phyloP scores from a whole-genome alignment of 2,888 invertebrate species.

The Lycocerus yunnanus region DNA sequence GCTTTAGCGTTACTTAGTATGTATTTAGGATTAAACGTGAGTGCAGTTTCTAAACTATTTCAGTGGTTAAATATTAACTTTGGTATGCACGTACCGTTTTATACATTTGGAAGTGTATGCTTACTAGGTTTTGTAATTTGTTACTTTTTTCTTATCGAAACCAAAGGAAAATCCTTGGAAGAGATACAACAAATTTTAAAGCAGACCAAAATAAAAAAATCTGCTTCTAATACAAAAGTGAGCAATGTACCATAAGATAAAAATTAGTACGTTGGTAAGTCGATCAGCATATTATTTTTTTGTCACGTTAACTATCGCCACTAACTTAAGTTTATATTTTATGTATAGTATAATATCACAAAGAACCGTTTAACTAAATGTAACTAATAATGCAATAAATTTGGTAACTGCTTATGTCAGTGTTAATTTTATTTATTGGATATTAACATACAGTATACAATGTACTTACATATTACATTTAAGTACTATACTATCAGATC shows the following conservation, averaged over 20 bases:
- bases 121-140: constrained; percentile 42
- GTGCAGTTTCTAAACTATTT: constrained; percentile 44
- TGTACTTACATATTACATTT: no score
- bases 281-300: no score
- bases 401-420: no score
- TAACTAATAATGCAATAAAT: no score
- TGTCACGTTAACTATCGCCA: no score
- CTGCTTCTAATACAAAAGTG: neutral
- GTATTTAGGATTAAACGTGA: constrained; percentile 41
- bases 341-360: no score
- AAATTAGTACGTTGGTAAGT: neutral
- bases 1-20: constrained; percentile 42
- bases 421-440: no score
- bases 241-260: neutral
- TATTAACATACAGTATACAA: no score
- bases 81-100: constrained; percentile 44
- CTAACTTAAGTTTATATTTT: no score
- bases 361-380: no score
- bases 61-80: constrained; percentile 42
- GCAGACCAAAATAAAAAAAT: neutral
- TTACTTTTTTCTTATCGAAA: constrained; percentile 45
- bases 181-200: constrained; percentile 42
- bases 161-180: constrained; percentile 43
- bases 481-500: no score
- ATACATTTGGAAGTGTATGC: constrained; percentile 39